Conservation (phyloP, 2,888 invertebrate species). For the Megaustenia siamemsis region DNA sequence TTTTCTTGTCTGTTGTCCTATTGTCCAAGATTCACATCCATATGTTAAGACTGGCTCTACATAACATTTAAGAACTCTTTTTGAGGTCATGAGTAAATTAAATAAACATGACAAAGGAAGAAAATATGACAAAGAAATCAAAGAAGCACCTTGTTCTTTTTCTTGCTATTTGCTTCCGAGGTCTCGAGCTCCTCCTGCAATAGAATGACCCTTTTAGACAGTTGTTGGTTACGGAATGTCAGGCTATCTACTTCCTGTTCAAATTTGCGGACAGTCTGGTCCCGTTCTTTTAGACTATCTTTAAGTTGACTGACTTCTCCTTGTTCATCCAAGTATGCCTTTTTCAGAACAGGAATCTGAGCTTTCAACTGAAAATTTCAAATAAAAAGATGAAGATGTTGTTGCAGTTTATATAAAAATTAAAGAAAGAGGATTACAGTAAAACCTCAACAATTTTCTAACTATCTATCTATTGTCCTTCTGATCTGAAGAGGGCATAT, state of each 20-base stretch:
- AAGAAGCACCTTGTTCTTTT: conserved; percentile 63
- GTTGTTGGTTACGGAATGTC: conserved; percentile 93
- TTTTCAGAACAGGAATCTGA: conserved; percentile 93
- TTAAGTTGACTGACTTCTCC: conserved; percentile 87
- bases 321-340: conserved; percentile 95
- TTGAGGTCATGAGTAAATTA: too few species aligned
- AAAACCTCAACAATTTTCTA: too few species aligned
- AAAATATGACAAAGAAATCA: not conserved
- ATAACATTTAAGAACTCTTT: too few species aligned
- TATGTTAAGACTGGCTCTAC: too few species aligned
- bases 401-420: too few species aligned
- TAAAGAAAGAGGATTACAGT: too few species aligned
- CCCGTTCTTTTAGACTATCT: conserved; percentile 87
- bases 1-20: too few species aligned
- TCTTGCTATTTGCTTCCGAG: conserved; percentile 72
- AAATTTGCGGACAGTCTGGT: conserved; percentile 89
- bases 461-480: too few species aligned
- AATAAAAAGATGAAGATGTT: conserved; percentile 14
- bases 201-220: conserved; percentile 93
- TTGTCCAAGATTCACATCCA: too few species aligned
- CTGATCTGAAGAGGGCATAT: too few species aligned
- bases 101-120: too few species aligned
- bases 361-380: conserved; percentile 87
- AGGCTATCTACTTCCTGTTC: conserved; percentile 96
- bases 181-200: conserved; percentile 92